These are phyloP conservation scores for Microchrysa polita DNA, from an alignment of 2,888 invertebrate genomes.

Conservation along the genomic window DNA sequence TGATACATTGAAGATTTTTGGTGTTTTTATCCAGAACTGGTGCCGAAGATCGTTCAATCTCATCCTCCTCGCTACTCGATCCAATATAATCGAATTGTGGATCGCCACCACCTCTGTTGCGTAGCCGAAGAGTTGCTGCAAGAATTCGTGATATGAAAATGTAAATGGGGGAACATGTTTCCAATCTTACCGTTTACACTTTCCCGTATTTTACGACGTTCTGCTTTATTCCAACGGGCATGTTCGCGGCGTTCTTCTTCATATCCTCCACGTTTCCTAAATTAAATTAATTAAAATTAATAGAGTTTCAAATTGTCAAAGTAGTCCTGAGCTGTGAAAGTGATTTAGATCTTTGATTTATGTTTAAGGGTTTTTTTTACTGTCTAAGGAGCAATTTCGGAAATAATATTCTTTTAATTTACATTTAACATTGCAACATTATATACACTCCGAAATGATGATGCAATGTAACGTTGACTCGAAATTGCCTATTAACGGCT, in stretches of 20 bases:
- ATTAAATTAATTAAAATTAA: no score
- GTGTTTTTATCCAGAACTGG: background rate
- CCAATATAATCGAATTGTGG: constrained; percentile 54
- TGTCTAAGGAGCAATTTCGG: no score
- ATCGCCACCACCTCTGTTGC: constrained; percentile 56
- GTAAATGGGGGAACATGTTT: background rate
- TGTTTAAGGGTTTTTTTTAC: no score
- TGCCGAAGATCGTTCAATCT: constrained; percentile 47
- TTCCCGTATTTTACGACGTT: constrained; percentile 60
- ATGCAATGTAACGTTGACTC: no score
- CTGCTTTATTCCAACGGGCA: constrained; percentile 60
- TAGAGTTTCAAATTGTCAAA: no score
- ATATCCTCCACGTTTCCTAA: constrained; percentile 63
- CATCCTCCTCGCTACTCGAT: constrained; percentile 60
- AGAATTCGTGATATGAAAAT: background rate
- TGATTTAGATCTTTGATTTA: no score
- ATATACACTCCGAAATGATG: no score
- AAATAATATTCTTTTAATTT: no score
- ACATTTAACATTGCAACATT: no score
- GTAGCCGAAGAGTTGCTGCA: constrained; percentile 58
- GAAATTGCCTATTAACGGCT: no score
- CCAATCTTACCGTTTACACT: constrained; percentile 60
- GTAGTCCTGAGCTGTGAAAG: no score
- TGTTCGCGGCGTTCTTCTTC: constrained; percentile 62
- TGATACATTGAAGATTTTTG: background rate